Evolutionary conservation across 92 coral and sea anemone genomes (phyloP), one percentile per base, ranked within the genome.

Genomic region (Heliopora coerulea): DNA sequence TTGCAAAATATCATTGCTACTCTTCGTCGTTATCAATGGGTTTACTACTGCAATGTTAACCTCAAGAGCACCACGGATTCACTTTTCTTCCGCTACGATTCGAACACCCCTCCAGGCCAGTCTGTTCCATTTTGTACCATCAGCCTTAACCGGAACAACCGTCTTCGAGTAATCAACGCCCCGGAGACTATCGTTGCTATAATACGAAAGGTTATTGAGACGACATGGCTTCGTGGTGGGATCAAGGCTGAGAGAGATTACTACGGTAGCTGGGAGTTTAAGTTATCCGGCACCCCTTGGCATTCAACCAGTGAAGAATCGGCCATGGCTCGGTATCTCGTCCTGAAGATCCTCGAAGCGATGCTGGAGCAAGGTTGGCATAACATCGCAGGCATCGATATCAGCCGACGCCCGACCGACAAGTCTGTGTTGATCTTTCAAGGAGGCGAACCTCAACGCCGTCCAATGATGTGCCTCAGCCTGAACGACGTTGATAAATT

Each of bases 271-370:
- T 74, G 78, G 79, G 85, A 85, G 83, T 85, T 85, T 57, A 85
- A 85, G 52, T 54, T 85, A 33, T 74, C 74, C 34, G 85, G 88
- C 6, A 66, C 49, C 63, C 88, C 88, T 2, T 85, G 88, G 88
- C 65, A 80, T 65, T 79, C 88, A 0, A 26, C 56, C 8, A 66
- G 82, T 1, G 41, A 56, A 15, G 88, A 85, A 77, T 80, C 85
- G 12, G 85, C 65, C 1, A 83, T 68, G 48, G 78, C 88, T 25
- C 57, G 85, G 40, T 85, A 75, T 59, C 60, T 80, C 50, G 59
- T 85, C 25, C 1, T 72, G 18, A 80, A 75, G 17, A 46, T 85
- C 4, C 29, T 85, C 21, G 82, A 85, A 61, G 62, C 66, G 32
- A 60, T 85, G 42, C 85, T 65, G 70, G 26, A 52, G 8, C 78